Evolutionary conservation across 2,113 vertebrate genomes (phyloP), one percentile per base, ranked within the genome.

Genomic region (Cyanistes caeruleus): DNA sequence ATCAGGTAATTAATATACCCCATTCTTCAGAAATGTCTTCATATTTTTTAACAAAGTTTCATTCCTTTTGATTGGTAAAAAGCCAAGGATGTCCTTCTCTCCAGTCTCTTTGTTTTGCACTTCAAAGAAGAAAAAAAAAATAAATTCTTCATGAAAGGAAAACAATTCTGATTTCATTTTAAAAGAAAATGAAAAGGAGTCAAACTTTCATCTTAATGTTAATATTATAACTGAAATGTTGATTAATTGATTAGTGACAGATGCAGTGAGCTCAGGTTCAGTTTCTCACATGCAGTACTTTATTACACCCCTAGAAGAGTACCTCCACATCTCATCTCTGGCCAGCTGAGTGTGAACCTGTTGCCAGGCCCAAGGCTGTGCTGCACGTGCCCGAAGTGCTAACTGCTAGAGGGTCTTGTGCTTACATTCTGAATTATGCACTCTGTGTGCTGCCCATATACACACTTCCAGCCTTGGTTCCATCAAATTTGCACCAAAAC

Each of bases 151-250:
- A 87, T 92, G 22, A 95, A 89, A 92, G 60, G 23, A 85, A 84
- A 90, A 43, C 31, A 46, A 58, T 76, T 70, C 35, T 41, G 13
- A 52, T 86, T n/a, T 84, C 1, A 84, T 44, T 93, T 93, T 56
- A 90, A 93, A 95, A 82, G 51, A 63, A 81, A 91, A 94, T 89
- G 15, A 89, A 96, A 70, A 70, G 31, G 52, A 84, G 21, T 65
- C 31, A 68, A 82, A 69, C 46, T 84, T 95, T 89, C 63, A 85
- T 87, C 63, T 85, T 78, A 63, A 79, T 49, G 30, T 43, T 94
- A 73, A 56, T 55, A 72, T 64, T 92, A 49, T 78, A 73, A 79
- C 30, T 83, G 81, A 86, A 95, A 88, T 33, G 5, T 37, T 91
- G 75, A 79, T 86, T 91, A 91, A 62, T 67, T 90, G 33, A 33